These are phyloP conservation scores for Dicranocentrus wangi DNA, from an alignment of 2,888 invertebrate genomes.

Conservation along the genomic window DNA sequence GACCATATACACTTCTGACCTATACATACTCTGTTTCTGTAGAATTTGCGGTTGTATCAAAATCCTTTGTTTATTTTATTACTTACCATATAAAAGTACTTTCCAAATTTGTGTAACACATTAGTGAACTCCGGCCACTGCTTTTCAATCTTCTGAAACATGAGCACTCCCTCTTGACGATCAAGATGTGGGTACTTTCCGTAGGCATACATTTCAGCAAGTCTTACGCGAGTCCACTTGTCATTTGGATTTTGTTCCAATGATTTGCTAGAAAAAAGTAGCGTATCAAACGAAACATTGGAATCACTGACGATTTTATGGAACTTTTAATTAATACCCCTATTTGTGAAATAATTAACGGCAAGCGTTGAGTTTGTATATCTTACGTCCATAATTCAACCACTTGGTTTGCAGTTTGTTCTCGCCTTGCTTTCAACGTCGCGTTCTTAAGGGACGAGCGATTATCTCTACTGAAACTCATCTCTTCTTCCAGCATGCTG, in stretches of 20 bases:
- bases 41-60: too few species aligned
- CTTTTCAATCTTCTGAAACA: slow-evolving; percentile 17
- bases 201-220: slow-evolving; percentile 20
- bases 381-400: too few species aligned
- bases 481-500: too few species aligned
- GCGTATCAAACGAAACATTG: not conserved
- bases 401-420: too few species aligned
- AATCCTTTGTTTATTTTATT: too few species aligned
- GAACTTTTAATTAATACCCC: too few species aligned
- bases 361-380: too few species aligned
- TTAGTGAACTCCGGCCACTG: slow-evolving; percentile 6
- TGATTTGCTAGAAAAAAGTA: not conserved
- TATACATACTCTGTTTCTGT: not conserved
- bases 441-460: too few species aligned
- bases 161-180: not conserved
- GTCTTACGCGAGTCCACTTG: slow-evolving; percentile 5
- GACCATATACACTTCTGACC: too few species aligned
- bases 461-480: too few species aligned
- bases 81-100: slow-evolving; percentile 8
- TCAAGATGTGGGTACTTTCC: slow-evolving; percentile 27
- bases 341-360: not conserved
- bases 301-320: not conserved
- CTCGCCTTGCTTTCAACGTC: too few species aligned
- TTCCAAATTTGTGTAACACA: slow-evolving; percentile 26
- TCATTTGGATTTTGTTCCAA: slow-evolving; percentile 20